A percentile compares a stretch with the other conserved stretches of the same genome.
These are phyloP conservation scores for Idaea aversata DNA, from an alignment of 2,888 invertebrate species.

Conservation along the genomic window DNA sequence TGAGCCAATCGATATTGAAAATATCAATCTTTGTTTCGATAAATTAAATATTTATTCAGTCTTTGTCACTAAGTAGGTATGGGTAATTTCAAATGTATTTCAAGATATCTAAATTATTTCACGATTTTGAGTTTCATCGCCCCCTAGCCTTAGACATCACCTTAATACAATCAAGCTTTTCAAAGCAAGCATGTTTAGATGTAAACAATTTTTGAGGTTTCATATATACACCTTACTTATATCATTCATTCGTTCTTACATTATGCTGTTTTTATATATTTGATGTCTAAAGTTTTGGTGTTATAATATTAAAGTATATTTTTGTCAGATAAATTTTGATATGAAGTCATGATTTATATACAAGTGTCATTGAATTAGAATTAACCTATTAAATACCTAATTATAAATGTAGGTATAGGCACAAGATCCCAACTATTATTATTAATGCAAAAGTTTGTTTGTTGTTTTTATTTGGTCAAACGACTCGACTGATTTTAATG, in stretches of 20 bases:
- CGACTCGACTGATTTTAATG: not conserved
- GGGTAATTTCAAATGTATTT: not conserved
- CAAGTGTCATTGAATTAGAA: slow-evolving; percentile 41
- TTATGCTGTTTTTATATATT: not conserved
- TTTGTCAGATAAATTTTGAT: slow-evolving; percentile 20
- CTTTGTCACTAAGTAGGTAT: not conserved
- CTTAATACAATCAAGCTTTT: slow-evolving; percentile 13
- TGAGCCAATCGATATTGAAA: not conserved
- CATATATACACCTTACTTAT: not conserved
- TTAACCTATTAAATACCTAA: slow-evolving; percentile 61
- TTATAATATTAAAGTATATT: slow-evolving; percentile 6
- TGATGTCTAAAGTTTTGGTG: slow-evolving; percentile 3
- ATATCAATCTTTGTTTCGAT: not conserved
- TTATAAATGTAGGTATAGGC: slow-evolving; percentile 70
- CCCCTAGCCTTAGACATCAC: not conserved
- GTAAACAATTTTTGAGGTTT: not conserved
- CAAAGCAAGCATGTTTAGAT: slow-evolving; percentile 13
- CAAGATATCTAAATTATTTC: not conserved
- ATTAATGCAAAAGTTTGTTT: slow-evolving; percentile 42
- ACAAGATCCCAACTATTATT: slow-evolving; percentile 68
- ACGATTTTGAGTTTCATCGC: slow-evolving; percentile 3
- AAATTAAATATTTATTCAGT: not conserved
- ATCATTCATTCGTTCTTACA: not conserved
- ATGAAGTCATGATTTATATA: slow-evolving; percentile 42
- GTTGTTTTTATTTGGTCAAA: not conserved